A percentile compares a stretch with the other conserved stretches of the same genome.
Evolutionary conservation across 2,797 vertebrate species (phyloP).

Genomic region (Phalloptychus januarius): DNA sequence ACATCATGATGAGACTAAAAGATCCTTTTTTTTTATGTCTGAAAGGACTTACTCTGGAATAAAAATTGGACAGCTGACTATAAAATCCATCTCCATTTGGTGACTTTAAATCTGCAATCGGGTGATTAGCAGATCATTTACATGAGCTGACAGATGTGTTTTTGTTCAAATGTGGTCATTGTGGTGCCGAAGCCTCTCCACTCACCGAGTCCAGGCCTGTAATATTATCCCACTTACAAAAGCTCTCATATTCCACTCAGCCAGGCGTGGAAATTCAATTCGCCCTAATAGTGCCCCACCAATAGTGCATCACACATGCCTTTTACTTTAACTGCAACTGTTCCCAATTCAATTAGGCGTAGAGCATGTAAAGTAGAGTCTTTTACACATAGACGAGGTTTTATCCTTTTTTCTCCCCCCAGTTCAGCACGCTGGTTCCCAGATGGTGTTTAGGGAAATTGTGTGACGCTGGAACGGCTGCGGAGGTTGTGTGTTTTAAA

Average conservation of each 20-base stretch:
- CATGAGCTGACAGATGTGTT: constrained; percentile 27
- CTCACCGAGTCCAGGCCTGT: constrained; percentile 31
- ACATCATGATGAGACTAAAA: not conserved
- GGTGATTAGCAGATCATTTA: constrained; percentile 10
- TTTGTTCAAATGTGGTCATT: constrained; percentile 29
- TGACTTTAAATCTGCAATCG: not conserved
- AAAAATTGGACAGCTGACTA: constrained; percentile 1
- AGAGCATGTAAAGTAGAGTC: constrained; percentile 54
- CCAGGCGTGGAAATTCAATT: constrained; percentile 67
- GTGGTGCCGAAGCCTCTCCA: constrained; percentile 14
- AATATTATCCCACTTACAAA: constrained; percentile 53
- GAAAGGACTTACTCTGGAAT: not conserved
- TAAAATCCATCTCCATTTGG: not conserved
- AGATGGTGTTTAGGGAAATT: constrained; percentile 33
- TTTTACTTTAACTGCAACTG: constrained; percentile 64
- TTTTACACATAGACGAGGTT: constrained; percentile 47
- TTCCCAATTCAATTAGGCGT: constrained; percentile 62
- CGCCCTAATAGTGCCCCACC: constrained; percentile 64
- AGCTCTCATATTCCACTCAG: constrained; percentile 55
- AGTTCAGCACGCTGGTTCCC: constrained; percentile 41
- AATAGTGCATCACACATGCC: constrained; percentile 57
- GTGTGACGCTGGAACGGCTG: constrained; percentile 25
- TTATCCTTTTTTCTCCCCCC: constrained; percentile 30
- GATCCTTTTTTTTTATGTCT: not conserved
- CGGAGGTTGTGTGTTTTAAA: constrained; percentile 44